phyloP scores from a whole-genome alignment of 2,888 invertebrate species.

The Nomada fabriciana region DNA sequence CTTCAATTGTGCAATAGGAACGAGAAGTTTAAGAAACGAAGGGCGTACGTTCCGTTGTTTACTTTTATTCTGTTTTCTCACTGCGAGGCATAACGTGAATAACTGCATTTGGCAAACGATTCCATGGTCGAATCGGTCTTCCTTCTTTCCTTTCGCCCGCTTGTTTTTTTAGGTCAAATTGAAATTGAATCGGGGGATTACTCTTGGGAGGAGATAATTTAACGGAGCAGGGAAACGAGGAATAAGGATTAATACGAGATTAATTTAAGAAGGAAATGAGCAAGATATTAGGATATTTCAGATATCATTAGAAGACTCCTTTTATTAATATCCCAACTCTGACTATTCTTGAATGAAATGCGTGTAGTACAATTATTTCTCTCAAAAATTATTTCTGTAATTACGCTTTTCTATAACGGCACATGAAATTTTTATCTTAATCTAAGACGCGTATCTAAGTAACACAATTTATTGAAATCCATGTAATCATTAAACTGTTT shows the following conservation, averaged over 20 bases:
- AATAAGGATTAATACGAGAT: background rate
- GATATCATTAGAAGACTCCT: background rate
- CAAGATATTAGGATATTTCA: background rate
- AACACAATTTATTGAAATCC: too few species aligned
- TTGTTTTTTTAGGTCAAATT: background rate
- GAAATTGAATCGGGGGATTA: background rate
- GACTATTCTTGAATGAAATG: background rate
- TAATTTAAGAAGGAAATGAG: background rate
- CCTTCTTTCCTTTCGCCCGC: too few species aligned
- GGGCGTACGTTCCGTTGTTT: too few species aligned
- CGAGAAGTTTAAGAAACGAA: too few species aligned
- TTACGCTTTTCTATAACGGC: too few species aligned
- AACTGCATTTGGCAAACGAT: background rate
- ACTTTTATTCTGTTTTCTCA: background rate
- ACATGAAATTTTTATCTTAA: too few species aligned
- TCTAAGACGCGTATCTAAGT: too few species aligned
- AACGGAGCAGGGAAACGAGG: background rate
- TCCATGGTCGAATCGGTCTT: background rate
- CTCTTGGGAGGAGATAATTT: background rate
- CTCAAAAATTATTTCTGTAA: background rate
- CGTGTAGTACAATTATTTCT: background rate
- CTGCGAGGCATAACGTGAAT: background rate
- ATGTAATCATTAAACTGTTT: too few species aligned
- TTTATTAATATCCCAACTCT: too few species aligned
- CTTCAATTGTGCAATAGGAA: too few species aligned